phyloP scores from a whole-genome alignment of 1,140 invertebrate genomes.

The Drosophila burlai region DNA sequence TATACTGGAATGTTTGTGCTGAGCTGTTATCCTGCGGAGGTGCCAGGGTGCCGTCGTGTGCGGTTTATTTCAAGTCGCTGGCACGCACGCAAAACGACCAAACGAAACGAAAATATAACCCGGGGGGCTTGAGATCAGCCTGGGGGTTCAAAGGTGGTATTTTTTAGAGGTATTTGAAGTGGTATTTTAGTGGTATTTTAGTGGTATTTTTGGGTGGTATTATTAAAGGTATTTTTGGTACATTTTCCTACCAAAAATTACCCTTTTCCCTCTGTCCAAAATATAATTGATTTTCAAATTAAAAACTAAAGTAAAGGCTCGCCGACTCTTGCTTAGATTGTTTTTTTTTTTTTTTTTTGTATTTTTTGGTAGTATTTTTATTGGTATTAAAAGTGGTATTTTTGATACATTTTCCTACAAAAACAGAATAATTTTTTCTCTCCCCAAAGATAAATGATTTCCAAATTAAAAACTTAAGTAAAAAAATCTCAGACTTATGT shows the following conservation, averaged over 20 bases:
- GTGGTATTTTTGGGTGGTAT: too few species aligned
- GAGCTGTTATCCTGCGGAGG: conserved; percentile 6
- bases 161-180: background rate
- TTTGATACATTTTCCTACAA: background rate
- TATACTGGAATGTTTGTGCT: conserved; percentile 15
- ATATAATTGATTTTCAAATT: background rate
- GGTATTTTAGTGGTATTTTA: too few species aligned
- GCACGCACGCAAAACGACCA: conserved; percentile 50
- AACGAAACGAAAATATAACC: conserved; percentile 22
- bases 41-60: conserved; percentile 6
- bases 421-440: background rate
- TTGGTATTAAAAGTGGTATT: background rate
- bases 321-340: background rate
- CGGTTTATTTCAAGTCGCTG: conserved; percentile 48
- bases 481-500: background rate
- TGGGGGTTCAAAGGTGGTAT: conserved; percentile 5
- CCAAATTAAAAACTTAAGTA: background rate
- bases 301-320: background rate
- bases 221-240: background rate
- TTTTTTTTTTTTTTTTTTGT: too few species aligned
- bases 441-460: background rate
- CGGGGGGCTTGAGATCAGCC: background rate
- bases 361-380: too few species aligned
- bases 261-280: background rate
- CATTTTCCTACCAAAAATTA: background rate